phyloP scores from a whole-genome alignment of 2,888 invertebrate genomes.

The Apamea anceps region DNA sequence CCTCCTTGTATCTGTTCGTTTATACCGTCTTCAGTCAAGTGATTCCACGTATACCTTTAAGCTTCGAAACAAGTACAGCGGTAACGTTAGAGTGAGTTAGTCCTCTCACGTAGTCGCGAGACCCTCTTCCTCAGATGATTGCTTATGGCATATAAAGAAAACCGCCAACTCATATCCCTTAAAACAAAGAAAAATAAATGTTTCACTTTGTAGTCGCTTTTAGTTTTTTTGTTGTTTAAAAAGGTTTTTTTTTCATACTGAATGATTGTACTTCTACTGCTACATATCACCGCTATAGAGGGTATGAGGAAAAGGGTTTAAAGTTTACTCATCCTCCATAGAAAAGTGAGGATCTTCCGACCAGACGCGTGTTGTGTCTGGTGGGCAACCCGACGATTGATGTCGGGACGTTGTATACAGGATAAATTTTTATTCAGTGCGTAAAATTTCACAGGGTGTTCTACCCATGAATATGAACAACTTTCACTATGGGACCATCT shows the following conservation, averaged over 20 bases:
- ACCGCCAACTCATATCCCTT: constrained; percentile 40
- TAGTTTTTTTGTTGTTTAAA: neutral
- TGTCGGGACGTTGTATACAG: too few species aligned
- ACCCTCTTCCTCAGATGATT: constrained; percentile 70
- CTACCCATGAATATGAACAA: too few species aligned
- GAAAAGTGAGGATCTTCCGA: too few species aligned
- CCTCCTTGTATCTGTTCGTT: constrained; percentile 23
- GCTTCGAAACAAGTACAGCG: constrained; percentile 19
- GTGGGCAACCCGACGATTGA: too few species aligned
- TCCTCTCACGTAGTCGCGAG: constrained; percentile 51
- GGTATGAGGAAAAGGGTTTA: too few species aligned
- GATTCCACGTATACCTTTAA: constrained; percentile 27
- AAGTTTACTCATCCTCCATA: too few species aligned
- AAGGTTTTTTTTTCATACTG: neutral
- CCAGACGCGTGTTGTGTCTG: too few species aligned
- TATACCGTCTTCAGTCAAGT: constrained; percentile 38
- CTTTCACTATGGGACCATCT: too few species aligned
- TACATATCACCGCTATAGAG: neutral
- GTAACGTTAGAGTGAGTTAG: constrained; percentile 51
- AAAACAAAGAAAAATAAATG: constrained; percentile 53
- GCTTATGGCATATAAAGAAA: constrained; percentile 71
- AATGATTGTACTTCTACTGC: neutral
- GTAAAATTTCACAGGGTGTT: too few species aligned
- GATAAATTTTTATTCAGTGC: too few species aligned
- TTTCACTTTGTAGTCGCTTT: neutral